These are phyloP conservation scores for Campoletis raptor DNA, from an alignment of 2,888 invertebrate genomes.

Conservation along the genomic window DNA sequence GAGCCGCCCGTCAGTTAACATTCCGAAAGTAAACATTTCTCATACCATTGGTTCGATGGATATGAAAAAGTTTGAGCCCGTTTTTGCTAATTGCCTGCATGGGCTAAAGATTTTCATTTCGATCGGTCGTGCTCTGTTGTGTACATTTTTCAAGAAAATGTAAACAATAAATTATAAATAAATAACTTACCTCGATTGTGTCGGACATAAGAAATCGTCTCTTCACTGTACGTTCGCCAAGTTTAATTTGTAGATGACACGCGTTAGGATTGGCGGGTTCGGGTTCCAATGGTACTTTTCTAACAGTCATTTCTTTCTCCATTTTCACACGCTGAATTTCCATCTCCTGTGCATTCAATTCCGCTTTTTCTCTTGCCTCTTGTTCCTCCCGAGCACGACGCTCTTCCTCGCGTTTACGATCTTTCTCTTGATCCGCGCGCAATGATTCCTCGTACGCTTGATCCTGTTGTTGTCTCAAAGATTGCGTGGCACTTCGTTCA, in stretches of 20 bases:
- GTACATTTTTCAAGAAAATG: no score
- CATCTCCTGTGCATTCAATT: conserved; percentile 86
- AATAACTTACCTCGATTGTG: conserved; percentile 92
- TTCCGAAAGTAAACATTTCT: no score
- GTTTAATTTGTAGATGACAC: conserved; percentile 94
- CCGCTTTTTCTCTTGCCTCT: conserved; percentile 85
- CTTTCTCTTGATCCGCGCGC: conserved; percentile 97
- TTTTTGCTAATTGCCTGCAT: no score
- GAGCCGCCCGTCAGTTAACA: no score
- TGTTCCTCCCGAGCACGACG: conserved; percentile 86
- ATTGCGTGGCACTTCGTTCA: conserved; percentile 94
- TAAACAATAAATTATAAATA: no score
- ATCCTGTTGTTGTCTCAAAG: conserved; percentile 95
- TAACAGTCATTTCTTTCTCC: conserved; percentile 89
- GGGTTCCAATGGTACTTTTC: conserved; percentile 92
- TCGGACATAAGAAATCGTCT: conserved; percentile 93
- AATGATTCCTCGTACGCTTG: conserved; percentile 97
- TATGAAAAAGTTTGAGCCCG: no score
- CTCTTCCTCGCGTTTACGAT: conserved; percentile 89
- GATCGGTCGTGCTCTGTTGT: no score
- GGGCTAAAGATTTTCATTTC: not conserved
- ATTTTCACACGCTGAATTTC: conserved; percentile 87
- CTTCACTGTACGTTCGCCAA: conserved; percentile 95
- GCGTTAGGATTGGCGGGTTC: conserved; percentile 88
- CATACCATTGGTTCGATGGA: no score